Conservation (phyloP, 2,888 invertebrate genomes). For the Neria commutata region DNA sequence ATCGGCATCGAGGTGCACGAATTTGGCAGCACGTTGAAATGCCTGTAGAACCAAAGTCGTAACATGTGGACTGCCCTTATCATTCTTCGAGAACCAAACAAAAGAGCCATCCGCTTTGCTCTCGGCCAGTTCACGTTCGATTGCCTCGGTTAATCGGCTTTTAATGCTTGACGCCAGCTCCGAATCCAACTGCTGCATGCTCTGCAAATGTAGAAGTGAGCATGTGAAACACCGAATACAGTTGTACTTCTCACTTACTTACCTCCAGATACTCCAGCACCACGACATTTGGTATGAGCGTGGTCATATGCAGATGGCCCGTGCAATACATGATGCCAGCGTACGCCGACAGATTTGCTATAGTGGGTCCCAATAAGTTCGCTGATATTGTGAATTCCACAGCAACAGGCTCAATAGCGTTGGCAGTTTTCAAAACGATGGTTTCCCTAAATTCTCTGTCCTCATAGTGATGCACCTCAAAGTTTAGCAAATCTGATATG, state of each 20-base stretch:
- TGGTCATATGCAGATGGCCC: constrained; percentile 71
- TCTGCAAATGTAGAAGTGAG: constrained; percentile 67
- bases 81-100: constrained; percentile 78
- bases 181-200: constrained; percentile 69
- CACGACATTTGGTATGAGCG: constrained; percentile 74
- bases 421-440: too few relatives aligned
- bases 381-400: too few relatives aligned
- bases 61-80: constrained; percentile 63
- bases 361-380: constrained; percentile 80
- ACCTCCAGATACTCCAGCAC: constrained; percentile 71
- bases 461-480: too few relatives aligned
- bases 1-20: constrained; percentile 71
- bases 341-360: constrained; percentile 76
- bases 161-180: too few relatives aligned
- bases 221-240: constrained; percentile 68
- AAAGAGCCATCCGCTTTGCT: constrained; percentile 78
- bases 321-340: constrained; percentile 80
- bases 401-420: too few relatives aligned
- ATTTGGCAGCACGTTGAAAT: constrained; percentile 71
- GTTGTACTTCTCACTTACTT: constrained; percentile 72
- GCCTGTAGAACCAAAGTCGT: constrained; percentile 81
- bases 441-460: too few relatives aligned
- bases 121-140: constrained; percentile 79
- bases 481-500: too few relatives aligned
- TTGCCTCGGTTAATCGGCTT: too few relatives aligned